Base-by-base conservation (phyloP, 1,140 invertebrate species). In the Acromyrmex echinatior region DNA sequence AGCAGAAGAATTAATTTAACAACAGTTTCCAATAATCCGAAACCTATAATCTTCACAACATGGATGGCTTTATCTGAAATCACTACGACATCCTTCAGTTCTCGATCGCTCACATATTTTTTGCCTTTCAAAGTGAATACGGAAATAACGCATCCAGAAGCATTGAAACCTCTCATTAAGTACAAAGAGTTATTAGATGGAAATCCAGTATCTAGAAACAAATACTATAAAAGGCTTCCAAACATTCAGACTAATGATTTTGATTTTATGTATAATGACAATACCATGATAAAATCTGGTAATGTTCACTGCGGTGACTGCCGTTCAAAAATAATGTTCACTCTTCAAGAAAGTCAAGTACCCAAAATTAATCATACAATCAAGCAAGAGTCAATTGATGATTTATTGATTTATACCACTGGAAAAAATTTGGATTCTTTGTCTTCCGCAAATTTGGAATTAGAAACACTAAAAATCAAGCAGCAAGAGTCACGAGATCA, bases 221-320 rank as follows among this genome's bases (percentile, higher is more conserved):
- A 49, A 1, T 71, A 70, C 0, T 86, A 73, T 18, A 88, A 81
- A 10, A 86, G 71, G 0, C 65, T 90, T 12, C 31, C 66, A 5
- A 63, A 51, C 16, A 58, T 71, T 0, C 62, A 60, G 0, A 21
- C 79, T 6, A 35, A 28, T 0, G 79, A 90, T 51, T 80, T 87
- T 6, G 62, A 39, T 0, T 89, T 89, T n/a, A 45, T 87, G 0
- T 73, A 25, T 25, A 14, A 28, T 7, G 25, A 77, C 7, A 77
- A 25, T 2, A 62, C 16, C 4, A 21, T 62, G 14, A 25, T 60
- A 0, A 71, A 63, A 4, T 18, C 60, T 2, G 49, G 16, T 3
- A 68, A 76, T 2, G 28, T 58, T 35, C 6, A 18, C n/a, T 77
- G 45, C 1, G 35, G 14, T 45, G 9, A 45, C 0, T 31, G 45